phyloP scores from a whole-genome alignment of 1,140 invertebrate species.

The Anadara kagoshimensis region DNA sequence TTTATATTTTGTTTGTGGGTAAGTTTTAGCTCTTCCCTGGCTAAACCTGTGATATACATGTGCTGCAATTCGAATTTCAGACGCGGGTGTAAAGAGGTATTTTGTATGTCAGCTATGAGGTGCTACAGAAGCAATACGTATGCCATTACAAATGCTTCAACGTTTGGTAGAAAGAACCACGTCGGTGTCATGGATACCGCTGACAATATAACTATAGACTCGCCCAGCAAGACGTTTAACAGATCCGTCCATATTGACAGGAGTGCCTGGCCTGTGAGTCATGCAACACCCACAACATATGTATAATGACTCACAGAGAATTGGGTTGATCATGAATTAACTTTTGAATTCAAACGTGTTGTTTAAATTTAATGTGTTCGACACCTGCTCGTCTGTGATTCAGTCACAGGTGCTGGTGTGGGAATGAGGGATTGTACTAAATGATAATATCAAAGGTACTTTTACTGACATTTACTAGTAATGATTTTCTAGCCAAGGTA shows the following conservation, averaged over 20 bases:
- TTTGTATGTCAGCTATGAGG: conserved; percentile 65
- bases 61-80: conserved; percentile 66
- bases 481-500: too few relatives aligned
- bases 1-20: conserved; percentile 46
- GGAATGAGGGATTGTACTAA: too few relatives aligned
- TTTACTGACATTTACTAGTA: too few relatives aligned
- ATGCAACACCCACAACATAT: conserved; percentile 3
- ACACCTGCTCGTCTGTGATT: too few relatives aligned
- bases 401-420: too few relatives aligned
- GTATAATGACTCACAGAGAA: neutral
- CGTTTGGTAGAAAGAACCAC: conserved; percentile 60
- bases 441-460: too few relatives aligned
- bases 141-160: conserved; percentile 59
- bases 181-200: conserved; percentile 52
- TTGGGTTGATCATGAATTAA: too few relatives aligned
- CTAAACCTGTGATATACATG: conserved; percentile 61
- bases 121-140: conserved; percentile 66
- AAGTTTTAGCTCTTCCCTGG: conserved; percentile 30
- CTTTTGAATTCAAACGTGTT: too few relatives aligned
- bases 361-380: too few relatives aligned
- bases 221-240: conserved; percentile 45
- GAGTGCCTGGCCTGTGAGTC: conserved; percentile 47
- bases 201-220: neutral
- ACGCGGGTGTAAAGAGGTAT: conserved; percentile 63
- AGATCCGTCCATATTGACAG: conserved; percentile 38